Base-by-base conservation (phyloP, 2,797 vertebrate species). In the Acanthis flammea region DNA sequence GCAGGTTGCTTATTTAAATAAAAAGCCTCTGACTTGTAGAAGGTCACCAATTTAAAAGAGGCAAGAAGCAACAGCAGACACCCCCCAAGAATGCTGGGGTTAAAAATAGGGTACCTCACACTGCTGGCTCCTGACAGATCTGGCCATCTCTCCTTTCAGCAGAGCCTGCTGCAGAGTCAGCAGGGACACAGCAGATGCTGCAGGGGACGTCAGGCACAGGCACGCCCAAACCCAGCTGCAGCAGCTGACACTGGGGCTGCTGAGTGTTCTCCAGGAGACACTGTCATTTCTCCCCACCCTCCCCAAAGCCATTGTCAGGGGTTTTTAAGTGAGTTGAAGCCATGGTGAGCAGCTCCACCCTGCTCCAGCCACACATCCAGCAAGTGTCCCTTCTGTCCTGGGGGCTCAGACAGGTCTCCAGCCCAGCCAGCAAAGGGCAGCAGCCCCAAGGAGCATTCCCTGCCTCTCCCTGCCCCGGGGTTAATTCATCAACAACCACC, bases 161-260 rank as follows among this genome's bases (percentile, higher is more conserved):
- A 86, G 30, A 58, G 58, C 33, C 60, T 35, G 66, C 72, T 83
- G 72, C 66, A 47, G 57, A 57, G 35, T 45, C 33, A 25, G 82
- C 11, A 42, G n/a, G 48, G 91, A 63, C 79, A 47, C n/a, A 62
- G 27, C 57, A 80, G 81, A 87, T 41, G 73, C 47, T 63, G 14
- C 61, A 39, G 47, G 14, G 86, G 80, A 41, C 2, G 0, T 31
- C 27, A 47, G 63, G 37, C 84, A 66, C 73, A 54, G 91, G 23
- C 78, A 61, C 85, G 81, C 88, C 94, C 87, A 88, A 88, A 78
- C 23, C 33, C 82, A 68, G 75, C 76, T 86, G 79, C 78, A 73
- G 84, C 72, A 85, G 33, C 83, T 84, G 21, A 39, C 66, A 50
- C 57, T 31, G n/a, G n/a, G 58, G 31, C 57, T 85, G 70, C 72